A percentile compares a stretch with the other conserved stretches of the same genome.
Conservation (phyloP, 2,113 vertebrate species). For the Apistogramma diplotaenia region DNA sequence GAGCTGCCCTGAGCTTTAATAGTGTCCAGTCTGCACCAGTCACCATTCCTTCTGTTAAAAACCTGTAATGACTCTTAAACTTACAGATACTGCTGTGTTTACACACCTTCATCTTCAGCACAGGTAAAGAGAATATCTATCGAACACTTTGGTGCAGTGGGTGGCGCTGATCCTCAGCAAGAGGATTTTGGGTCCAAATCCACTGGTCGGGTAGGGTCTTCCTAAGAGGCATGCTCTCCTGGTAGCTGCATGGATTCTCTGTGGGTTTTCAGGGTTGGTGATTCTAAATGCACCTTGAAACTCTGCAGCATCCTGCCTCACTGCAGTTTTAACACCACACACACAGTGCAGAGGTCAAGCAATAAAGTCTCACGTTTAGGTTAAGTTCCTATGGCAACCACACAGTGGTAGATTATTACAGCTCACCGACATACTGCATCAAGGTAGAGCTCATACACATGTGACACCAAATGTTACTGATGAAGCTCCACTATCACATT, state of each 20-base stretch:
- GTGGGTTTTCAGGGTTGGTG: background rate
- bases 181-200: background rate
- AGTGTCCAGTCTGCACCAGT: background rate
- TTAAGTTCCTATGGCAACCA: background rate
- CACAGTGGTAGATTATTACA: background rate
- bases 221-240: background rate
- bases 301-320: background rate
- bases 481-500: background rate
- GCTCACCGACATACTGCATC: constrained; percentile 8
- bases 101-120: background rate
- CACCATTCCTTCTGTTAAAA: constrained; percentile 3
- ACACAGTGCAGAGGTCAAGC: background rate
- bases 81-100: constrained; percentile 1
- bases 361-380: background rate
- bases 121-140: background rate
- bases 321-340: background rate
- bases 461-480: background rate
- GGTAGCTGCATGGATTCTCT: background rate
- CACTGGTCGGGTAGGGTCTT: background rate
- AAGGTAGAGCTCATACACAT: background rate
- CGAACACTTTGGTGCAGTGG: too few species aligned
- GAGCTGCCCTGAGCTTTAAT: constrained; percentile 1
- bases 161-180: background rate
- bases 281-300: background rate
- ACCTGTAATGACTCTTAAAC: constrained; percentile 28